These are phyloP conservation scores for Rhadinocentrus ornatus DNA, from an alignment of 2,797 vertebrate species.

Conservation along the genomic window DNA sequence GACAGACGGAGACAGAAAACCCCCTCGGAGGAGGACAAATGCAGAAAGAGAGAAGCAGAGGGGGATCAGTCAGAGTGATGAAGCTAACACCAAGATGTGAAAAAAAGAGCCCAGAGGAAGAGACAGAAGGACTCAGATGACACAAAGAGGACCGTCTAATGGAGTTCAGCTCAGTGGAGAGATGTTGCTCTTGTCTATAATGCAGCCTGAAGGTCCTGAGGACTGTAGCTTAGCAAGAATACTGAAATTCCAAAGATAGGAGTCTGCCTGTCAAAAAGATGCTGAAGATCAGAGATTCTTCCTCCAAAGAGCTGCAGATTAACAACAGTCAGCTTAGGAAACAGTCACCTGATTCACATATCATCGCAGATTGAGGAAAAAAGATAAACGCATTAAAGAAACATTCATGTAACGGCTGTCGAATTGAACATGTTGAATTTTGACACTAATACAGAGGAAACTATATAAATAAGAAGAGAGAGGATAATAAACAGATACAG, in stretches of 20 bases:
- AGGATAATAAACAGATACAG: conserved; percentile 1
- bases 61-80: conserved; percentile 43
- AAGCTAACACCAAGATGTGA: conserved; percentile 55
- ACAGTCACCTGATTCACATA: conserved; percentile 6
- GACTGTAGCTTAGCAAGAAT: conserved; percentile 17
- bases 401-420: not conserved
- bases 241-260: conserved; percentile 24
- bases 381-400: not conserved
- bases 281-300: conserved; percentile 12
- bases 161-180: conserved; percentile 42
- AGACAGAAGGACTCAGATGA: conserved; percentile 31
- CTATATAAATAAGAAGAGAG: not conserved
- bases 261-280: conserved; percentile 15
- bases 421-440: not conserved
- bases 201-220: conserved; percentile 49
- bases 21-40: conserved; percentile 32
- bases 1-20: conserved; percentile 15
- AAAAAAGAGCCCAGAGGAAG: conserved; percentile 42
- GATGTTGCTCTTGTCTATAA: conserved; percentile 32
- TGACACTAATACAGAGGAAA: conserved; percentile 1
- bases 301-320: conserved; percentile 5
- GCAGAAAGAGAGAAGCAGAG: conserved; percentile 32
- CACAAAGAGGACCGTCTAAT: conserved; percentile 45
- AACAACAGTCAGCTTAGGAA: conserved; percentile 22
- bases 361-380: not conserved